These are phyloP conservation scores for Poecilus cupreus DNA, from an alignment of 2,888 invertebrate genomes.

Conservation along the genomic window DNA sequence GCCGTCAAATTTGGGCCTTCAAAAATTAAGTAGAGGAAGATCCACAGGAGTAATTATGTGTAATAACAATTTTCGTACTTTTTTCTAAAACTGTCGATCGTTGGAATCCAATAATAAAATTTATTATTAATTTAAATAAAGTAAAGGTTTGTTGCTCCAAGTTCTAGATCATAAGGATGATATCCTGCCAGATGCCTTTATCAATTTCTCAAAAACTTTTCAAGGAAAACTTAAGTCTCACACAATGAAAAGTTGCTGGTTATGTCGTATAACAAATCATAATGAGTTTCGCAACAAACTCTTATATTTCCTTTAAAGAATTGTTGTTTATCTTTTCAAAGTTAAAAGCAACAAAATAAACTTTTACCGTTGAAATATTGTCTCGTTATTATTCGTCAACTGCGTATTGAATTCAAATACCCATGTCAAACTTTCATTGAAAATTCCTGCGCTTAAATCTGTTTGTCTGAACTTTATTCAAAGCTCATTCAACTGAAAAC, in stretches of 20 bases:
- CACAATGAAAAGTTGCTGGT: constrained; percentile 4
- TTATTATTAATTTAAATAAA: too few species aligned
- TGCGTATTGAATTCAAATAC: background rate
- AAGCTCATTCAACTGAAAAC: constrained; percentile 2
- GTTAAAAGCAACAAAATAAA: background rate
- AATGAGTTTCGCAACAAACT: constrained; percentile 18
- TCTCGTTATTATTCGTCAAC: background rate
- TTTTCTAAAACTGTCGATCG: too few species aligned
- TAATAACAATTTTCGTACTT: too few species aligned
- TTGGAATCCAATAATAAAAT: too few species aligned
- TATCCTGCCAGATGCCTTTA: constrained; percentile 1
- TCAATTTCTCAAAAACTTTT: constrained; percentile 19
- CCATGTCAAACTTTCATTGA: background rate
- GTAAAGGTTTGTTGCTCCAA: background rate
- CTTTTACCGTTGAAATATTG: constrained; percentile 2
- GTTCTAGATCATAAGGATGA: constrained; percentile 1
- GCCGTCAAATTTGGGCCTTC: too few species aligned
- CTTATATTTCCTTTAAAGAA: constrained; percentile 10
- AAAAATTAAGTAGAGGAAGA: too few species aligned
- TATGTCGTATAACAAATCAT: constrained; percentile 19
- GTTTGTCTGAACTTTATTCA: constrained; percentile 10
- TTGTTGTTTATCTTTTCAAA: constrained; percentile 13
- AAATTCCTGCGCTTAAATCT: constrained; percentile 6
- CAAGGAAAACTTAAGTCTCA: background rate
- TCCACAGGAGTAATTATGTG: too few species aligned